These are phyloP conservation scores for Chrosomus eos DNA, from an alignment of 2,797 vertebrate species.

Conservation along the genomic window DNA sequence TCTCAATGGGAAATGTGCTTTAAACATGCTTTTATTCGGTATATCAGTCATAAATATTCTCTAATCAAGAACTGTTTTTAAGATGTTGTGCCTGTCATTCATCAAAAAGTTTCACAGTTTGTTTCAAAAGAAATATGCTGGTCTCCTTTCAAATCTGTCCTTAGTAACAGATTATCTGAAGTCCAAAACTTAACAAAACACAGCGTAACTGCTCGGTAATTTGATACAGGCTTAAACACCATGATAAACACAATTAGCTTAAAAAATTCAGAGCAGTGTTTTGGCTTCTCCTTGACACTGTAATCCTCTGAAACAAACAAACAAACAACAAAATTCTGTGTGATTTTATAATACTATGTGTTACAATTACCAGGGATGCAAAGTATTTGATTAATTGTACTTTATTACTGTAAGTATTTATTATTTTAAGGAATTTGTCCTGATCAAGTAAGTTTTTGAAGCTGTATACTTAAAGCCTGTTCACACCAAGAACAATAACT, in stretches of 20 bases:
- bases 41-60: background rate
- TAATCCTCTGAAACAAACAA: background rate
- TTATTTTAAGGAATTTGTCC: background rate
- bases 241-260: background rate
- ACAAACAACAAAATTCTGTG: background rate
- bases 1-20: background rate
- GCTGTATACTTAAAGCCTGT: background rate
- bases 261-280: background rate
- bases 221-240: background rate
- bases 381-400: background rate
- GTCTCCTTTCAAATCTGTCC: background rate
- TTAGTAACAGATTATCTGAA: constrained; percentile 2
- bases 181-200: background rate
- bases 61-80: background rate
- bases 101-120: constrained; percentile 1
- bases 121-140: background rate
- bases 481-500: background rate
- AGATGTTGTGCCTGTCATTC: background rate
- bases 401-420: background rate
- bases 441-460: background rate
- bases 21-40: background rate
- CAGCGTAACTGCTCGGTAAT: background rate
- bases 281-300: background rate
- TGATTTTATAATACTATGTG: background rate
- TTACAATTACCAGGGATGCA: background rate